Evolutionary conservation across 2,113 vertebrate species (phyloP).

Genomic region (Tonatia bakeri): DNA sequence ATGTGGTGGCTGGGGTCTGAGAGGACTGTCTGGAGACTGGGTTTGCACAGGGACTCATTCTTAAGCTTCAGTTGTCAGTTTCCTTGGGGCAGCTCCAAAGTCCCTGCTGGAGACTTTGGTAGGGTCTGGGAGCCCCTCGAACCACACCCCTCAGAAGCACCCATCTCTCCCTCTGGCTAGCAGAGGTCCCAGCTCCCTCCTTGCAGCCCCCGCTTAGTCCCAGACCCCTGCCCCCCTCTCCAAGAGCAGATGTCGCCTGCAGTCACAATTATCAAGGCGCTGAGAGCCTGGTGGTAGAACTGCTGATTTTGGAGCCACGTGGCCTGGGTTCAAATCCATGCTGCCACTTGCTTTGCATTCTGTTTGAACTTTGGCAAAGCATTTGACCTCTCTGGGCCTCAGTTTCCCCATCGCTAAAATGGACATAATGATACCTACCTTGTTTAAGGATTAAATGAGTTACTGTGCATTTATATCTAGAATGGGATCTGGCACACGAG

Average conservation of each 20-base stretch:
- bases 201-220: too few relatives aligned
- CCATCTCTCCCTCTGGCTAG: neutral
- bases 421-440: neutral
- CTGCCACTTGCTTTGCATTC: neutral
- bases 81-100: neutral
- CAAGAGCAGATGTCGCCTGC: neutral
- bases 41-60: neutral
- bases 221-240: neutral
- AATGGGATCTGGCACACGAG: accelerated
- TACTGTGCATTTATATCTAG: accelerated
- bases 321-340: neutral
- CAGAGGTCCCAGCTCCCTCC: neutral
- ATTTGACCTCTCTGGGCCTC: neutral
- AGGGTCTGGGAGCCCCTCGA: too few relatives aligned
- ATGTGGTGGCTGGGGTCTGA: accelerated
- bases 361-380: neutral
- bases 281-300: neutral
- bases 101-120: neutral
- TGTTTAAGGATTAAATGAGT: too few relatives aligned
- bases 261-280: neutral
- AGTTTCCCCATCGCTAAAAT: neutral
- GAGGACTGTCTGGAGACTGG: neutral
- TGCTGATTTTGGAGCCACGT: accelerated
- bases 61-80: neutral
- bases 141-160: too few relatives aligned